Evolutionary conservation across 1,140 invertebrate genomes (phyloP), one percentile per base, ranked within the genome.

Genomic region (Pogonomyrmex californicus): DNA sequence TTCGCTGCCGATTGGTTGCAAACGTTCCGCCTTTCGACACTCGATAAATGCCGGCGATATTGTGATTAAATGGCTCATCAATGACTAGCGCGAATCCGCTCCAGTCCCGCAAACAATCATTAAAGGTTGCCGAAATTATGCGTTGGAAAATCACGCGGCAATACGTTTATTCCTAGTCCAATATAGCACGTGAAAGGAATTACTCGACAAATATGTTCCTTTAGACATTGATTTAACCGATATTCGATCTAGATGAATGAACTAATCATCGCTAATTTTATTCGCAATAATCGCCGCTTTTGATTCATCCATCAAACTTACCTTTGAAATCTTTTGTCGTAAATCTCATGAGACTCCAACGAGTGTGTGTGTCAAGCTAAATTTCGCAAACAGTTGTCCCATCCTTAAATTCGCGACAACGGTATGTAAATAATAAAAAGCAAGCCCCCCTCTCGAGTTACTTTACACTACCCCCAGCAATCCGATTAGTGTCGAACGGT

Each of bases 21-120:
- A 79, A 79, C 77, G 75, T 83, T 75, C 12, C 79, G 51, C 65
- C 17, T 65, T 71, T 62, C 54, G 44, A 33, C 68, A 83, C 68
- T 83, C 68, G 68, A 75, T 83, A 73, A 83, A 83, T 83, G 79
- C 54, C 54, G 56, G 30, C 12, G 41, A 82, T 82, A 83, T 60
- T 41, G 41, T 23, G 79, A 60, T 83, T 83, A 83, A 83, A 60
- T 60, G 68, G 79, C 54, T 60, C 79, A 47, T 75, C 79, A 60
- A 83, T 81, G 78, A 81, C 49, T 71, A 44, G 36, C 12, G 2
- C 54, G 54, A 36, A 49, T 36, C 68, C 44, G 12, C n/a, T 9
- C 44, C 23, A 0, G 38, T 38, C 2, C 30, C 66, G 12, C 54
- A 71, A 82, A 82, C 30, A 60, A 62, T 30, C 17, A 49, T 83